Base-by-base conservation (phyloP, 2,888 invertebrate species). In the Masnerella sp. region DNA sequence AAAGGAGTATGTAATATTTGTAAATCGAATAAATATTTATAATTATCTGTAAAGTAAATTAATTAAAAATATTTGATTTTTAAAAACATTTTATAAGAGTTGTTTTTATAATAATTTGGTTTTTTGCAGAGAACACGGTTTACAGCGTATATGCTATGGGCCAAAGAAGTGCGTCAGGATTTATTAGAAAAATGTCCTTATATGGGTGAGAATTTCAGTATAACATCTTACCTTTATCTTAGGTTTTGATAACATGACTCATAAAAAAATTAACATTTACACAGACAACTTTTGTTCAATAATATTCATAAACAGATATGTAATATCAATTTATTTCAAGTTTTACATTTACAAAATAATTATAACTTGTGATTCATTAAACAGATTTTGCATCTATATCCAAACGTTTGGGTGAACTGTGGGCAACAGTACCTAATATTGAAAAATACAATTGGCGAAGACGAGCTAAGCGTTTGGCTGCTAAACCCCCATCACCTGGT, bases 61-160 rank as follows among this genome's bases (percentile, higher is more conserved):
- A n/a, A n/a, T n/a, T n/a, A n/a, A n/a, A n/a, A n/a, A n/a, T 5
- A 15, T 25, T 45, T 45, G 64, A 67, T 51, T 67, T 15, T 0
- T 38, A n/a, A 38, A 42, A 9, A 2, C n/a, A n/a, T n/a, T n/a
- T n/a, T n/a, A n/a, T n/a, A n/a, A n/a, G n/a, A n/a, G n/a, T n/a
- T n/a, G n/a, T n/a, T n/a, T n/a, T n/a, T n/a, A n/a, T n/a, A n/a
- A n/a, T n/a, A n/a, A n/a, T 49, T 49, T 14, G 11, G 2, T 28
- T 45, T 77, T 83, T 87, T 73, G 82, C 20, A 90, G 89, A 94
- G 93, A 88, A 91, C 93, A 0, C 90, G 95, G 51, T 93, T 93
- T 75, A 96, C 96, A 0, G 96, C 96, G 0, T 97, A 96, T 87
- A 96, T 95, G 92, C 89, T 96, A 83, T 97, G 96, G 96, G 94